Evolutionary conservation across 2,113 vertebrate species (phyloP).

Genomic region (Syngnathus floridae): DNA sequence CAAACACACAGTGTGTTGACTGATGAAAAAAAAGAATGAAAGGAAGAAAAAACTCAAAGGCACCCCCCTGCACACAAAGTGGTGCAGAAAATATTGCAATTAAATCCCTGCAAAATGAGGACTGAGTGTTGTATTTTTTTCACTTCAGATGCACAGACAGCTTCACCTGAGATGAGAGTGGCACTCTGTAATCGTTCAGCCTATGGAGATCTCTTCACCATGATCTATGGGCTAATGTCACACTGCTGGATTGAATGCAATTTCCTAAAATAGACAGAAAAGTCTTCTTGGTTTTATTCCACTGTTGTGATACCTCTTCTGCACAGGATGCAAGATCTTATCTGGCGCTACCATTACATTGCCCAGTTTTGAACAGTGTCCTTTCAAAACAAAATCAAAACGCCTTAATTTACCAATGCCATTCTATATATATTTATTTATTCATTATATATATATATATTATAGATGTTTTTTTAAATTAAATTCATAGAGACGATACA

Average conservation of each 20-base stretch:
- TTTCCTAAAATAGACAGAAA: constrained; percentile 49
- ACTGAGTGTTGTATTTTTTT: constrained; percentile 13
- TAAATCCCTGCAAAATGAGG: constrained; percentile 1
- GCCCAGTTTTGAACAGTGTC: not conserved
- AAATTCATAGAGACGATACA: too few species aligned
- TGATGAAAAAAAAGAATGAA: not conserved
- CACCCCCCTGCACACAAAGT: not conserved
- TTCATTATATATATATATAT: too few species aligned
- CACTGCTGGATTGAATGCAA: constrained; percentile 42
- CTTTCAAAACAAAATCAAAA: not conserved
- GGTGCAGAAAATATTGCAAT: not conserved
- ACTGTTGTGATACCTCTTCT: constrained; percentile 14
- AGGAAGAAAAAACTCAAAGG: too few species aligned
- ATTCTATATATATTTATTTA: too few species aligned
- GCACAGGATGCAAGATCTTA: not conserved
- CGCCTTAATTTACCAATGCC: too few species aligned
- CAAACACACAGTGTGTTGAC: not conserved
- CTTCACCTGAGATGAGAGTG: constrained; percentile 34
- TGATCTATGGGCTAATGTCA: constrained; percentile 46
- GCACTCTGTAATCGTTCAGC: constrained; percentile 49
- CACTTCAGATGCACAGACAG: constrained; percentile 14
- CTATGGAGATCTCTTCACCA: constrained; percentile 52
- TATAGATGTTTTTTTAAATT: too few species aligned
- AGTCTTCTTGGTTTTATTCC: constrained; percentile 32
- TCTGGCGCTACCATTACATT: not conserved